These are phyloP conservation scores for Siniperca obscura DNA, from an alignment of 2,797 vertebrate genomes.

Conservation along the genomic window DNA sequence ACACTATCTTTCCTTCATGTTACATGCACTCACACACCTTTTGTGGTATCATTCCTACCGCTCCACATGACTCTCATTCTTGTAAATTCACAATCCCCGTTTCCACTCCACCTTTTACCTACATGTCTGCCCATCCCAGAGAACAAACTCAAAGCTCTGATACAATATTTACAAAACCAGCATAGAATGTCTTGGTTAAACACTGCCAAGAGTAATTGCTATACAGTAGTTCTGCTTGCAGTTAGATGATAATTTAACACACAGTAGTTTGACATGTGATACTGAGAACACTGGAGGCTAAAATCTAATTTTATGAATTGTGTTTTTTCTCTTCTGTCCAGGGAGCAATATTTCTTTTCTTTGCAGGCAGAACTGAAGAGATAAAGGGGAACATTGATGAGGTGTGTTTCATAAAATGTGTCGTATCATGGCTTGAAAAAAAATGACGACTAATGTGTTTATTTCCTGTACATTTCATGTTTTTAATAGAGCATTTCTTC, in stretches of 20 bases:
- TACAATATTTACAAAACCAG: conserved; percentile 46
- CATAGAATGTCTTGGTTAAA: conserved; percentile 52
- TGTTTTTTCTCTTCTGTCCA: conserved; percentile 56
- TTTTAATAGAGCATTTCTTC: background rate
- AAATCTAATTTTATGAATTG: background rate
- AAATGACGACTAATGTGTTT: background rate
- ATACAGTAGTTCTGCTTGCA: background rate
- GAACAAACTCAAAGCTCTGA: conserved; percentile 70
- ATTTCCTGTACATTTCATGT: background rate
- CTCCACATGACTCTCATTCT: conserved; percentile 27
- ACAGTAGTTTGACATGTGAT: background rate
- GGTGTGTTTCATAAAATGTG: conserved; percentile 70
- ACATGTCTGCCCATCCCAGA: conserved; percentile 74
- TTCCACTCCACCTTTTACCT: conserved; percentile 62
- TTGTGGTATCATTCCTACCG: background rate
- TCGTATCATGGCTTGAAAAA: background rate
- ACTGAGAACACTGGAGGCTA: background rate
- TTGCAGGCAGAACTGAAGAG: conserved; percentile 89
- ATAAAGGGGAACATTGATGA: conserved; percentile 91
- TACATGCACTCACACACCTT: background rate
- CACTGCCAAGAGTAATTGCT: conserved; percentile 37
- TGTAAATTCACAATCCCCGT: conserved; percentile 25
- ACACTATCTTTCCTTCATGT: background rate
- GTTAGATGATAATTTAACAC: background rate
- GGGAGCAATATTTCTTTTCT: conserved; percentile 92